Evolutionary conservation across 1,140 invertebrate genomes (phyloP).

Genomic region (Papilio dardanus): DNA sequence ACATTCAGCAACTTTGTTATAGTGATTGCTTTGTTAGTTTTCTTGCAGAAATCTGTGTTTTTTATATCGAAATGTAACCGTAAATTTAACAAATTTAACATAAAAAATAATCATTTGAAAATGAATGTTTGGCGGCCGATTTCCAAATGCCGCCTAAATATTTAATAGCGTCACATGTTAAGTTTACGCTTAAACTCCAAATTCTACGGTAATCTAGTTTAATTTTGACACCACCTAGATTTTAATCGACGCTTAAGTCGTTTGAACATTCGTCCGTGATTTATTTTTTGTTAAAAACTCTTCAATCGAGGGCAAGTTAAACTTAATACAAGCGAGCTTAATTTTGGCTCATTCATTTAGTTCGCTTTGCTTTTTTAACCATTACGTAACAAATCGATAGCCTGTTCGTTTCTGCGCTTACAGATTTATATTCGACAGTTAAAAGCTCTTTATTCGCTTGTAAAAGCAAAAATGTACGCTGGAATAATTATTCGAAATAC

Average conservation of each 20-base stretch:
- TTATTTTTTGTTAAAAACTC: neutral
- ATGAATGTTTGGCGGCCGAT: too few relatives aligned
- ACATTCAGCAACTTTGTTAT: slow-evolving; percentile 2
- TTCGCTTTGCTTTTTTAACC: slow-evolving; percentile 25
- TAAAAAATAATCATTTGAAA: too few relatives aligned
- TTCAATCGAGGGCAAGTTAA: neutral
- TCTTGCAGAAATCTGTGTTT: neutral
- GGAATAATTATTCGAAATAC: slow-evolving; percentile 32
- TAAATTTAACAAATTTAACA: neutral
- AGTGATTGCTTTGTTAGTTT: neutral
- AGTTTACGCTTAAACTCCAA: too few relatives aligned
- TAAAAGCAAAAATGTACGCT: slow-evolving; percentile 29
- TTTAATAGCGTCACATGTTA: too few relatives aligned
- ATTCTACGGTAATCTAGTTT: too few relatives aligned
- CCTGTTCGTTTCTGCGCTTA: slow-evolving; percentile 21
- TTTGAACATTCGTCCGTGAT: too few relatives aligned
- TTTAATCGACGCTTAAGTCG: too few relatives aligned
- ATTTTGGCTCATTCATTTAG: slow-evolving; percentile 19
- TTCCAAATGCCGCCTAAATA: too few relatives aligned
- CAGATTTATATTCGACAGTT: slow-evolving; percentile 35
- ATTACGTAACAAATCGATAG: slow-evolving; percentile 21
- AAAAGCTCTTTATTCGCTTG: slow-evolving; percentile 34
- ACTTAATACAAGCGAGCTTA: slow-evolving; percentile 12
- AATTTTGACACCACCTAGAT: too few relatives aligned
- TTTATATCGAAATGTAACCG: neutral